Percentiles rank a stretch among this genome's conserved stretches.
Evolutionary conservation across 2,797 vertebrate genomes (phyloP).

Genomic region (Propithecus perrieri): DNA sequence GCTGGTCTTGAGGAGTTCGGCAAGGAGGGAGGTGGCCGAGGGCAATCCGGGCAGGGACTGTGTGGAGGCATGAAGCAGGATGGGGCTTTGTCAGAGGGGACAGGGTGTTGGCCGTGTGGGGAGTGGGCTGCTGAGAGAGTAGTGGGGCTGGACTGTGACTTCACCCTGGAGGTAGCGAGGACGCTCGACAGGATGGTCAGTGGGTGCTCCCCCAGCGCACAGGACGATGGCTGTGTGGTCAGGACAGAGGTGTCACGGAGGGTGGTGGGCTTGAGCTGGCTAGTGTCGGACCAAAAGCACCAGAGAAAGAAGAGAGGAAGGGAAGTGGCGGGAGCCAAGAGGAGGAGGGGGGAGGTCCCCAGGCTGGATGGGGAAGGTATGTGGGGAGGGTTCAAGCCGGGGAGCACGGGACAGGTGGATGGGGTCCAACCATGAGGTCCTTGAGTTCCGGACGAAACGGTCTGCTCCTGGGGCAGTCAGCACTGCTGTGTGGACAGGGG

Average conservation of each 20-base stretch:
- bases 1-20: not conserved
- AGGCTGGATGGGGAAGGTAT: not conserved
- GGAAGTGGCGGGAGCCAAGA: not conserved
- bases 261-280: not conserved
- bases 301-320: not conserved
- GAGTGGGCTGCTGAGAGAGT: not conserved
- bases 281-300: rapidly evolving
- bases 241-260: not conserved
- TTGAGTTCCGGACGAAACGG: not conserved
- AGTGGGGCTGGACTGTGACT: not conserved
- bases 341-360: not conserved
- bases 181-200: not conserved
- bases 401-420: not conserved
- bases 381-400: not conserved
- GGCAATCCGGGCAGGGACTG: not conserved
- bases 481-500: too few relatives aligned
- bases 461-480: not conserved
- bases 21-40: not conserved
- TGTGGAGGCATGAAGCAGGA: not conserved
- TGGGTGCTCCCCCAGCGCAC: not conserved
- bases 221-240: not conserved
- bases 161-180: not conserved
- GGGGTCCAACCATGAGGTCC: not conserved
- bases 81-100: too few relatives aligned
- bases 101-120: rapidly evolving